Evolutionary conservation across 2,797 vertebrate genomes (phyloP), one percentile per base, ranked within the genome.

Genomic region (Tolypeutes matacus): DNA sequence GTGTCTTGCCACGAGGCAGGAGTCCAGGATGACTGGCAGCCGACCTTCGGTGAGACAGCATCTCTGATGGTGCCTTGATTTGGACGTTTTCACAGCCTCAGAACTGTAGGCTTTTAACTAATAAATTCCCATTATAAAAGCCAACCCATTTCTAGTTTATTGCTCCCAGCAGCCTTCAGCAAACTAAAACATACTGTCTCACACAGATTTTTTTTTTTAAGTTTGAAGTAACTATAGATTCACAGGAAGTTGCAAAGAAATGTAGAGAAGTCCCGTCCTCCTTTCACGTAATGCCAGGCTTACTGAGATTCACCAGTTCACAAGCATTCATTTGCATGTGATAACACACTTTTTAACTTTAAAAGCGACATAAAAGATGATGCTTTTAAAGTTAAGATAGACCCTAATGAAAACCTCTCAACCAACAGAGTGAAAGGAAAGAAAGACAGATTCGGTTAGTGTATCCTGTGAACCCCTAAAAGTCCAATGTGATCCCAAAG

Each of bases 201-300:
- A 9, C 4, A 21, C 0, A 8, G 15, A 12, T 6, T 6, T 81
- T 56, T 13, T 56, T 89, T 84, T 82, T 64, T n/a, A n/a, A 36
- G 6, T 42, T 39, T 86, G 9, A 92, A 91, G 89, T 84, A 1
- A 53, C 42, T 27, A 42, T 49, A 49, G 27, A 25, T 31, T 46
- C 73, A 27, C 20, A 75, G 78, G 31, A 93, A 78, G 65, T 56
- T 12, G 18, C 42, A 76, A 62, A 46, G 27, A 36, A 29, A 27
- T 2, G 1, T 7, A 12, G 11, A 27, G 51, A 46, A 53, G 25
- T 0, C 1, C 23, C 3, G 0, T 0, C 8, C 1, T 3, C 17
- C 8, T 8, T 14, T 60, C 23, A 1, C 7, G 13, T 20, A 56
- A 56, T 6, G 56, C 56, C 5, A 56, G 56, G 8, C 56, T 56